Percentiles rank a stretch among this genome's conserved stretches.
Evolutionary conservation across 2,888 invertebrate genomes (phyloP).

Genomic region (Linnaemya tessellans): DNA sequence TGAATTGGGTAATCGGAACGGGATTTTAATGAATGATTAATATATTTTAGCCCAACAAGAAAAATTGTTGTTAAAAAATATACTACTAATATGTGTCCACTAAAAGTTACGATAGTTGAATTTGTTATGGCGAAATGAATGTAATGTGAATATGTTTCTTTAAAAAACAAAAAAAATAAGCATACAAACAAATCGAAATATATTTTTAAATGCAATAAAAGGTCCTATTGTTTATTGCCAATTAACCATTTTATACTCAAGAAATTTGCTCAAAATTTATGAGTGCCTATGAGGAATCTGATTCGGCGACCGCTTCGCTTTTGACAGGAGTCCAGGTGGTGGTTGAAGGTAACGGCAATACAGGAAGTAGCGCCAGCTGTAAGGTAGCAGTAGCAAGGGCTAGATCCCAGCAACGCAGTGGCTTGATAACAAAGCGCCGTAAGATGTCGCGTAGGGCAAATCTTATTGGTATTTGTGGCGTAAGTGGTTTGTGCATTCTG

Average conservation of each 20-base stretch:
- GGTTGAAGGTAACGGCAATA: conserved; percentile 57
- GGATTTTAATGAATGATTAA: conserved; percentile 28
- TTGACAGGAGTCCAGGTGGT: conserved; percentile 75
- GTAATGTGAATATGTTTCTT: conserved; percentile 18
- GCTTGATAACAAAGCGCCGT: conserved; percentile 78
- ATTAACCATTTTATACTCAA: conserved; percentile 38
- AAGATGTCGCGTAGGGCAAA: conserved; percentile 83
- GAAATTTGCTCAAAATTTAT: conserved; percentile 53
- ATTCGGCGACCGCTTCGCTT: conserved; percentile 77
- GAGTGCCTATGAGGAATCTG: conserved; percentile 68
- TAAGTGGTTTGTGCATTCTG: conserved; percentile 82
- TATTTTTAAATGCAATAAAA: neutral
- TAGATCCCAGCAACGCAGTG: conserved; percentile 78
- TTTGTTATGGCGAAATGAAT: neutral
- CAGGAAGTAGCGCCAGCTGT: conserved; percentile 18
- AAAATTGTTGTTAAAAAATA: conserved; percentile 3
- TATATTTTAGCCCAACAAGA: conserved; percentile 14
- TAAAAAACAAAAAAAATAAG: conserved; percentile 22
- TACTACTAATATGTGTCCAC: neutral
- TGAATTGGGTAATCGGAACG: neutral
- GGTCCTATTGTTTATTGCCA: conserved; percentile 34
- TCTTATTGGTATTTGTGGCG: conserved; percentile 83
- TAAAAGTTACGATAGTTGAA: neutral
- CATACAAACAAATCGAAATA: conserved; percentile 16
- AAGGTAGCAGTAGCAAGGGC: conserved; percentile 72